Base-by-base conservation (phyloP, 2,888 invertebrate species). In the Fragum sueziense region DNA sequence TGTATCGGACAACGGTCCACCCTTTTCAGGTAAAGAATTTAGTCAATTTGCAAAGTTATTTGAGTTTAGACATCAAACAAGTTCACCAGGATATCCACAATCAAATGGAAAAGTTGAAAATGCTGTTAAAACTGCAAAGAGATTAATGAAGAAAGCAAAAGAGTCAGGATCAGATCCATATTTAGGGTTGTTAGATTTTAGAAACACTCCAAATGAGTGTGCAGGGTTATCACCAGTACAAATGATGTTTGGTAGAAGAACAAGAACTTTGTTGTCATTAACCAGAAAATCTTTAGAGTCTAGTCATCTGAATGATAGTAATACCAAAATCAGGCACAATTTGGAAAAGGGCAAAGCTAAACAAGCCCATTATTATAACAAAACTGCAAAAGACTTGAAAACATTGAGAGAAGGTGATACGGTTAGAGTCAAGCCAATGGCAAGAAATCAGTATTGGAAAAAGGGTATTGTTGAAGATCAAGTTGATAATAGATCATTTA, bases 121-220 rank as follows among this genome's bases (percentile, higher is more conserved):
- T 1, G 62, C 33, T 4, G 79, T 85, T 9, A 76, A 82, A 59
- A 82, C 73, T 6, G 69, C 77, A 0, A 72, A 78, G 37, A 74
- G 73, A 27, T n/a, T 84, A 22, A 72, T 70, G 68, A 70, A 47
- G 51, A 85, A 76, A 57, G 76, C 54, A 0, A 68, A 74, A 52
- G 41, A 67, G 20, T 61, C 33, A 14, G 37, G 71, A 20, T 51
- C 27, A 25, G 77, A 79, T 57, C 69, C 74, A 20, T 76, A 41
- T 25, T 25, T 76, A 41, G 72, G 71, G 1, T 20, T 80, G 9
- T 27, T 82, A 25, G 73, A 80, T 47, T 82, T 47, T 33, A 70
- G 74, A 54, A 79, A 79, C 37, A 78, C 81, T 22, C 72, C 81
- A 11, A 47, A 68, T n/a, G 62, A 72, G 29, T 51, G 34, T 14